Evolutionary conservation across 2,888 invertebrate species (phyloP).

Genomic region (Chloromyia formosa): DNA sequence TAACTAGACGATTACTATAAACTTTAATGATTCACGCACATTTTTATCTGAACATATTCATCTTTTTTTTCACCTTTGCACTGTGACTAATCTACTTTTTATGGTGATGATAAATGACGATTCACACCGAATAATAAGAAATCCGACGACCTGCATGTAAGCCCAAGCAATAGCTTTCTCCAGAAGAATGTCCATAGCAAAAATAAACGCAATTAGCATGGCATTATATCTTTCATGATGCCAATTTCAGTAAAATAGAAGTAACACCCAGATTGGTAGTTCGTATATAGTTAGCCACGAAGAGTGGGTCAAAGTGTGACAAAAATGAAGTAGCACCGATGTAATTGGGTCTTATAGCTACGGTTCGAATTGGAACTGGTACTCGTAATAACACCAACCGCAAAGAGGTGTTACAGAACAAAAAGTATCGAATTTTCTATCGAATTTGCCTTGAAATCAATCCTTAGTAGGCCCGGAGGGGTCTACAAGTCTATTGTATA

Average conservation of each 20-base stretch:
- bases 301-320: background rate
- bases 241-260: no score
- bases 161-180: background rate
- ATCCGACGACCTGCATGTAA: background rate
- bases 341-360: background rate
- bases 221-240: background rate
- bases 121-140: background rate
- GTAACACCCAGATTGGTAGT: no score
- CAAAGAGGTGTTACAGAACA: no score
- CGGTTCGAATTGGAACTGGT: background rate
- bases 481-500: background rate
- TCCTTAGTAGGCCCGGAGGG: background rate
- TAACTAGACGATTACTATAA: no score
- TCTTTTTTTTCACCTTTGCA: background rate
- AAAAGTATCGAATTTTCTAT: background rate
- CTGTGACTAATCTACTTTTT: background rate
- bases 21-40: background rate
- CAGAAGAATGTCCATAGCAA: background rate
- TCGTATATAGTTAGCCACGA: background rate
- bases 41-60: no score
- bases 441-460: constrained; percentile 3
- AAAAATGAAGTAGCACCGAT: background rate
- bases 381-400: background rate
- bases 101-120: background rate
- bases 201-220: background rate